phyloP scores from a whole-genome alignment of 1,140 invertebrate genomes.

The Drosophila prosaltans region DNA sequence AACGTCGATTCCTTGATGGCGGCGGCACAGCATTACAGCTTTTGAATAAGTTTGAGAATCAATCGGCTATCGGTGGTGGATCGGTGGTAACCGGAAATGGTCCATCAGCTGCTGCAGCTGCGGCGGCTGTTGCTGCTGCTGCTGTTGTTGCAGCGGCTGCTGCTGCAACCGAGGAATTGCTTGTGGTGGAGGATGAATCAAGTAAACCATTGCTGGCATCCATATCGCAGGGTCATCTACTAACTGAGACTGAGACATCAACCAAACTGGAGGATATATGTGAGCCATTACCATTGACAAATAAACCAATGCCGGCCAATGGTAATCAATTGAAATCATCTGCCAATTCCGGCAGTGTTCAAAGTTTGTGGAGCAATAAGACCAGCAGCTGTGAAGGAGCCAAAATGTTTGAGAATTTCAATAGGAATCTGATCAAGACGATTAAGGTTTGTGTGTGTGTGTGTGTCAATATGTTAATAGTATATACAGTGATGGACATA shows the following conservation, averaged over 20 bases:
- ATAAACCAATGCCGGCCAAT: constrained; percentile 36
- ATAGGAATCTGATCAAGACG: constrained; percentile 82
- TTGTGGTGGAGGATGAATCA: constrained; percentile 55
- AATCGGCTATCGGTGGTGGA: too few species aligned
- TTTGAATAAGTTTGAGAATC: constrained; percentile 44
- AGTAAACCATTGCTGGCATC: constrained; percentile 65
- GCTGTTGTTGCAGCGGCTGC: neutral
- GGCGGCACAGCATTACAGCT: constrained; percentile 74
- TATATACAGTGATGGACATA: neutral
- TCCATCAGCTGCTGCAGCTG: neutral
- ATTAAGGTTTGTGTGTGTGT: constrained; percentile 64
- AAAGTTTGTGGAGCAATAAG: constrained; percentile 81
- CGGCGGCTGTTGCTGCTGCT: neutral
- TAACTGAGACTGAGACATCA: constrained; percentile 33
- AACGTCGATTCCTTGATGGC: constrained; percentile 70
- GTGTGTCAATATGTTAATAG: neutral
- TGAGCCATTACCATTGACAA: constrained; percentile 36
- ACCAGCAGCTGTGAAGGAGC: constrained; percentile 81
- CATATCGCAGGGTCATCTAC: constrained; percentile 57
- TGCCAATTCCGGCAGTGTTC: constrained; percentile 73
- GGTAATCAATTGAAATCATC: constrained; percentile 68
- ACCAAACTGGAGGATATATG: constrained; percentile 67
- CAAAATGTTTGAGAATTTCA: constrained; percentile 82
- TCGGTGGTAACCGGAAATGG: neutral
- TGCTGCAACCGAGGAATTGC: constrained; percentile 34